phyloP scores from a whole-genome alignment of 2,797 vertebrate species.

The Aldrovandia affinis region DNA sequence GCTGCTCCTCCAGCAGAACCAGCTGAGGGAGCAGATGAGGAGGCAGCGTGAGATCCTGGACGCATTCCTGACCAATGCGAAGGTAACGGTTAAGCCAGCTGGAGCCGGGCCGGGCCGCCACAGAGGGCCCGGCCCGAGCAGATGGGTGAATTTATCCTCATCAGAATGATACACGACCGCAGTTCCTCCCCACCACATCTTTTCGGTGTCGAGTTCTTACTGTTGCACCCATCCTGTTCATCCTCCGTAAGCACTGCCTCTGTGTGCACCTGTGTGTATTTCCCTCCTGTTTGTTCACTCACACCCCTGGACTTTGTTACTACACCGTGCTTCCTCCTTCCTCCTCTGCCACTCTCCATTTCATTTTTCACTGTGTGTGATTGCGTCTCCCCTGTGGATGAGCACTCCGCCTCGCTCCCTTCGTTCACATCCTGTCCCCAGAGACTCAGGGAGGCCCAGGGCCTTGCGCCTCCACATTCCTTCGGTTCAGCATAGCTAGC shows the following conservation, averaged over 20 bases:
- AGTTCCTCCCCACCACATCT: too few species aligned
- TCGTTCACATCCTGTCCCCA: too few species aligned
- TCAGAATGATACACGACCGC: background rate
- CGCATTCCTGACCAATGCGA: conserved; percentile 61
- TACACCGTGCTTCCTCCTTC: background rate
- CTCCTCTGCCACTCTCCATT: background rate
- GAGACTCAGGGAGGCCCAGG: background rate
- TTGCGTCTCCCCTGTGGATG: background rate
- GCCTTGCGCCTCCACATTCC: background rate
- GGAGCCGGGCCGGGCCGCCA: background rate
- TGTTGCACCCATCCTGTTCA: too few species aligned
- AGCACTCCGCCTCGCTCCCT: background rate
- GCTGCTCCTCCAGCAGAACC: conserved; percentile 54
- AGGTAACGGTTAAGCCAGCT: conserved; percentile 59
- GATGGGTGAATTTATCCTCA: conserved; percentile 21
- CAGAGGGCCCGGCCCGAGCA: background rate
- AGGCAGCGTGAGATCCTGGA: conserved; percentile 73
- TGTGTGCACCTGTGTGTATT: background rate
- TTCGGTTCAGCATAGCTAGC: background rate
- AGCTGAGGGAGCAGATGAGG: conserved; percentile 67
- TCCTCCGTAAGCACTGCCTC: too few species aligned
- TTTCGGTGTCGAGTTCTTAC: too few species aligned
- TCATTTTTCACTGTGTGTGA: background rate
- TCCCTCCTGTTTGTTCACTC: background rate
- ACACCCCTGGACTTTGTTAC: background rate